Percentiles rank a stretch among this genome's conserved stretches.
phyloP scores from a whole-genome alignment of 2,888 invertebrate genomes.

The Agriopis aurantiaria region DNA sequence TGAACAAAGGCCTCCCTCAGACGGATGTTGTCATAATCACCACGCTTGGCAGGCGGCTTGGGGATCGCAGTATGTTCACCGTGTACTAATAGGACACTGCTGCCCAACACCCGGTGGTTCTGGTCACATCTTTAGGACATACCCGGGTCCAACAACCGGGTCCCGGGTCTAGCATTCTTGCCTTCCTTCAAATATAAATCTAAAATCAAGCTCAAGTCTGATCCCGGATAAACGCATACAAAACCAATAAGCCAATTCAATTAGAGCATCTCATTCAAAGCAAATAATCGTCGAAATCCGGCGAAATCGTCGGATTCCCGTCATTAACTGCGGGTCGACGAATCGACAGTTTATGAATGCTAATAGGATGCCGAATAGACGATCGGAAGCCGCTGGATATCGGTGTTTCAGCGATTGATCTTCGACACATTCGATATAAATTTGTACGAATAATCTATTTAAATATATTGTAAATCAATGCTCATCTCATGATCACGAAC shows the following conservation, averaged over 20 bases:
- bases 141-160: no score
- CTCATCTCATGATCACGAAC: no score
- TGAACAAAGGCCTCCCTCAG: no score
- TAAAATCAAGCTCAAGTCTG: background rate
- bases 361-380: constrained; percentile 27
- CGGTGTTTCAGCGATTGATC: background rate
- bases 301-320: constrained; percentile 16
- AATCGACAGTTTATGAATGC: constrained; percentile 34
- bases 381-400: background rate
- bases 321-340: constrained; percentile 30
- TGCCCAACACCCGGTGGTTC: no score
- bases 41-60: no score
- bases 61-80: no score
- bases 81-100: no score
- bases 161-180: no score
- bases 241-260: constrained; percentile 26
- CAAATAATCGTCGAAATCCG: constrained; percentile 26
- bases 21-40: no score
- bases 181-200: background rate
- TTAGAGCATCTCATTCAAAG: constrained; percentile 11
- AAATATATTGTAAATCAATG: no score
- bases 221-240: constrained; percentile 14
- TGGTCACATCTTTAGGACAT: no score
- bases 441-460: background rate
- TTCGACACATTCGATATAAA: background rate